Evolutionary conservation across 2,797 vertebrate species (phyloP).

Genomic region (Dendrocincla tyrannina): DNA sequence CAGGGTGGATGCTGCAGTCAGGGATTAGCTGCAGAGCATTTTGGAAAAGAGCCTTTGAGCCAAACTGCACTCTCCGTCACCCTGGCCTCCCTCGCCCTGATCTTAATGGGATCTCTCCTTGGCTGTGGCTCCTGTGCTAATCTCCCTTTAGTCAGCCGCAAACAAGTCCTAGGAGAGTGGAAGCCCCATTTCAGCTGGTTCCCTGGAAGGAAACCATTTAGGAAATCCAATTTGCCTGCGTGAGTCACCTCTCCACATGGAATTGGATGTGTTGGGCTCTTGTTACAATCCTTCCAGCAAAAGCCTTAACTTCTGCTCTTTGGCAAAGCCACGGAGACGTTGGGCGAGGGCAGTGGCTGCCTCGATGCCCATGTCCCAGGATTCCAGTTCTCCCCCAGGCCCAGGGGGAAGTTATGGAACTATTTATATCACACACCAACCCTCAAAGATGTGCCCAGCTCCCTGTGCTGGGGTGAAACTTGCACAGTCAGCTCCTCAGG

Average conservation of each 20-base stretch:
- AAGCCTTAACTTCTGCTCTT: neutral
- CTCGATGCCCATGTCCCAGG: neutral
- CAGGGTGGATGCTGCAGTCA: neutral
- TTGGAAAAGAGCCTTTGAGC: constrained; percentile 8
- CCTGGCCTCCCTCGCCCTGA: constrained; percentile 3
- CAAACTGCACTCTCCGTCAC: neutral
- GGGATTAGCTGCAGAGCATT: neutral
- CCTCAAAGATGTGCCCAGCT: accelerated
- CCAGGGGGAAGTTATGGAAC: neutral
- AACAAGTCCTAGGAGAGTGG: constrained; percentile 41
- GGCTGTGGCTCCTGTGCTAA: constrained; percentile 3
- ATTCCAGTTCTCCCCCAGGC: neutral
- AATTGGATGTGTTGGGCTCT: neutral
- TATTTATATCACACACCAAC: neutral
- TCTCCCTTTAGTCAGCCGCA: constrained; percentile 42
- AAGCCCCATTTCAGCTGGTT: constrained; percentile 43
- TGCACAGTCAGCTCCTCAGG: neutral
- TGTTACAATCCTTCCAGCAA: neutral
- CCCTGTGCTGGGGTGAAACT: neutral
- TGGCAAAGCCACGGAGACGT: neutral
- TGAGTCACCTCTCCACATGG: constrained; percentile 27
- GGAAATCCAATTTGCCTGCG: constrained; percentile 27
- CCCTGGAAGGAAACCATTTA: constrained; percentile 43
- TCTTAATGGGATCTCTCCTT: constrained; percentile 60
- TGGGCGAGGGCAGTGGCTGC: neutral